These are phyloP conservation scores for Kryptolebias marmoratus DNA, from an alignment of 2,113 vertebrate species.

Conservation along the genomic window DNA sequence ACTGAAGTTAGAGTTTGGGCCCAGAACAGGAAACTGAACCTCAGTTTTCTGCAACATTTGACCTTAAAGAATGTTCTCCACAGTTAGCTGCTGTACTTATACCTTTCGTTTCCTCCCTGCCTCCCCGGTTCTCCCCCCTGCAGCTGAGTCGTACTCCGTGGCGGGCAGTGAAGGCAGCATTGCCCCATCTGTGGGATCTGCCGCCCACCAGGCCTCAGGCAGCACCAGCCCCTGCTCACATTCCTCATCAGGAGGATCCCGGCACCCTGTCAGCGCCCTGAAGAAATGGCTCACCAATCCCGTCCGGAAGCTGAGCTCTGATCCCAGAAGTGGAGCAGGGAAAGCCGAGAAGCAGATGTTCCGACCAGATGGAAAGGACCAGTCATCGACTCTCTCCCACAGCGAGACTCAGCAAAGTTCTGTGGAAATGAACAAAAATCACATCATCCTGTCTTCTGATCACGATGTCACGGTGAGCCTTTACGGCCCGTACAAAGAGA, in stretches of 20 bases:
- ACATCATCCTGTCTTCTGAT: constrained; percentile 45
- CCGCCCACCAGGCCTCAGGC: constrained; percentile 79
- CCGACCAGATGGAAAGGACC: constrained; percentile 61
- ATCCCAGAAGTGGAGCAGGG: constrained; percentile 56
- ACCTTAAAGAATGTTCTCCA: constrained; percentile 46
- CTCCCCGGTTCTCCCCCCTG: constrained; percentile 2
- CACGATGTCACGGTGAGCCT: constrained; percentile 63
- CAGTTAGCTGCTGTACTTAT: constrained; percentile 32
- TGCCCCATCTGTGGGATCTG: constrained; percentile 77
- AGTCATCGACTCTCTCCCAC: constrained; percentile 42
- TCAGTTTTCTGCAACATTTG: constrained; percentile 61
- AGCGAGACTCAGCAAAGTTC: constrained; percentile 59
- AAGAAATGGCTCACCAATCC: constrained; percentile 87
- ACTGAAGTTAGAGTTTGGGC: constrained; percentile 21
- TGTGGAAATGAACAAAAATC: constrained; percentile 51
- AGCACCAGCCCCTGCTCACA: constrained; percentile 82
- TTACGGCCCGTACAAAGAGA: not conserved
- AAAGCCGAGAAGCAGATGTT: constrained; percentile 72
- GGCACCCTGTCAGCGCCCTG: constrained; percentile 80
- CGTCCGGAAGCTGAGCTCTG: constrained; percentile 78
- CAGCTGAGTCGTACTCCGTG: constrained; percentile 85
- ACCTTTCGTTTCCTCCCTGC: not conserved
- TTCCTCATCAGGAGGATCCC: constrained; percentile 67
- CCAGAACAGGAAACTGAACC: constrained; percentile 69
- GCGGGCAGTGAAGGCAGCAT: constrained; percentile 83